Evolutionary conservation across 2,888 invertebrate genomes (phyloP), one percentile per base, ranked within the genome.

Genomic region (Oscheius onirici): DNA sequence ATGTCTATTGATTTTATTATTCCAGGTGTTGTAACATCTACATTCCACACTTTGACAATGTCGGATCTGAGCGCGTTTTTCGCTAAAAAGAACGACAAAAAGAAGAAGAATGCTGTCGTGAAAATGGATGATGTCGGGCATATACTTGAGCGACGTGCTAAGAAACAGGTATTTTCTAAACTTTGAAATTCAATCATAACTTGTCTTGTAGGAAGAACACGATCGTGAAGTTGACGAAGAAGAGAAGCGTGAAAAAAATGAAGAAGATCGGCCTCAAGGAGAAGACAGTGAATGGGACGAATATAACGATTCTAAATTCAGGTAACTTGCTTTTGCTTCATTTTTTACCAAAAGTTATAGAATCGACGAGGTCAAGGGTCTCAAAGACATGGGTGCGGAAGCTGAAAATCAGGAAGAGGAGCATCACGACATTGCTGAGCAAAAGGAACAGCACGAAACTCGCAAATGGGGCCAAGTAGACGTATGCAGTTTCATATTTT

Each of bases 21-120:
- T 68, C 40, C 26, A 68, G 67, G 55, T 54, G 54, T 54, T 57
- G n/a, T 55, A 57, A 68, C 63, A 28, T 26, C 20, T n/a, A 51
- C 69, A 60, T 44, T 49, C 51, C 69, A 34, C 13, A 46, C 24
- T n/a, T 41, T 28, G 11, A 77, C 49, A 65, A 83, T 83, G 84
- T 70, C 83, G 70, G 85, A 84, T 76, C 71, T 85, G 63, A 78
- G 79, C 41, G 80, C 80, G 24, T 84, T 85, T 74, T 85, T 85
- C 46, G 85, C 85, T 44, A 85, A 84, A 63, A 85, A 85, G 73
- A 84, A 84, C 69, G 83, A 82, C 66, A 84, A 84, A 71, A 85
- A 83, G 77, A 79, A 81, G 78, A 77, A 79, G 76, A 80, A 74
- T 58, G 71, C 70, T 5, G 79, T 80, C 20, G 79, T 85, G 54